These are phyloP conservation scores for Pterocles burchelli DNA, from an alignment of 2,113 vertebrate species.

Conservation along the genomic window DNA sequence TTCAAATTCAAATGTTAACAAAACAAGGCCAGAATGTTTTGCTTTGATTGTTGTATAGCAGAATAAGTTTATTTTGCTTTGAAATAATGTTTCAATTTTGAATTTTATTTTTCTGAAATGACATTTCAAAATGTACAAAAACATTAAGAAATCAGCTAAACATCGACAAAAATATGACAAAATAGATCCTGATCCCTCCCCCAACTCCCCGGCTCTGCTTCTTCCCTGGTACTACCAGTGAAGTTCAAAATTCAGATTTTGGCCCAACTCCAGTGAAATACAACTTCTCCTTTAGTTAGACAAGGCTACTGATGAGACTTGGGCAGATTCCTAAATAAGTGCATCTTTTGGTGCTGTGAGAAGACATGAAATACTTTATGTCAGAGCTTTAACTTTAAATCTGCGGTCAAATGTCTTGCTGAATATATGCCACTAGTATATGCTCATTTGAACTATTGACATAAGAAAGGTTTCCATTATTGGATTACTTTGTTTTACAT, in stretches of 20 bases:
- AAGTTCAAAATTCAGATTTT: background rate
- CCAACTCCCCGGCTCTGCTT: rapidly evolving
- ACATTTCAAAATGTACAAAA: background rate
- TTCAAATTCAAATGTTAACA: background rate
- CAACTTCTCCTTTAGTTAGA: background rate
- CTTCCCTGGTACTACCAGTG: background rate
- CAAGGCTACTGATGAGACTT: background rate
- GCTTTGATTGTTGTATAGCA: background rate
- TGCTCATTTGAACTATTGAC: background rate
- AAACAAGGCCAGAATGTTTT: background rate
- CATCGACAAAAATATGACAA: background rate
- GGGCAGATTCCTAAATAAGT: background rate
- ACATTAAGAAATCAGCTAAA: background rate
- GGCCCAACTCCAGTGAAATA: background rate
- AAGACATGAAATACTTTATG: background rate
- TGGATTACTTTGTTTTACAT: background rate
- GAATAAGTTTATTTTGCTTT: background rate
- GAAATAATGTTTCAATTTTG: background rate
- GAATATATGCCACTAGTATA: background rate
- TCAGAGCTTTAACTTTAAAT: background rate
- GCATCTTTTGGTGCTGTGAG: background rate
- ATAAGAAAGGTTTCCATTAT: background rate
- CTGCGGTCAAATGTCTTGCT: background rate
- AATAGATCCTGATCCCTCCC: background rate
- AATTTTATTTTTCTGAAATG: background rate